Conservation (phyloP, 2,113 vertebrate species). For the Melanerpes formicivorus region DNA sequence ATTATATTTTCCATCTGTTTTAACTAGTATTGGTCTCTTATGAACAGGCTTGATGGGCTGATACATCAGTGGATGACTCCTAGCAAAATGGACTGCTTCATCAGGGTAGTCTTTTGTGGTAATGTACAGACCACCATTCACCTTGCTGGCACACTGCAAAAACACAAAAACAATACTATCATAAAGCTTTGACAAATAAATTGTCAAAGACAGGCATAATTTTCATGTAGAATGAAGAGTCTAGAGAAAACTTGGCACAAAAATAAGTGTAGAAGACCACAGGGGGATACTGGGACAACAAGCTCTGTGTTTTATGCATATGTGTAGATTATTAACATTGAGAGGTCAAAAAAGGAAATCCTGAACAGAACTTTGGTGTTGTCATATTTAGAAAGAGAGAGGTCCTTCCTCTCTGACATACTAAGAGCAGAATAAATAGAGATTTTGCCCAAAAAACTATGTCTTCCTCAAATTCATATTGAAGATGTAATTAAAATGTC, state of each 20-base stretch:
- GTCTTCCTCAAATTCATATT: neutral
- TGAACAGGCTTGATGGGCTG: conserved; percentile 88
- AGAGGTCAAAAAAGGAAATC: neutral
- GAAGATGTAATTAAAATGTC: neutral
- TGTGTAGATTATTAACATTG: neutral
- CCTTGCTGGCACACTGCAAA: conserved; percentile 93
- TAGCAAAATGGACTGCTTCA: conserved; percentile 91
- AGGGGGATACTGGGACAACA: neutral
- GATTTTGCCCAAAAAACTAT: neutral
- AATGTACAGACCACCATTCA: conserved; percentile 88
- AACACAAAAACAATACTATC: neutral
- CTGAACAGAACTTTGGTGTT: neutral
- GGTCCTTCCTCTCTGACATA: neutral
- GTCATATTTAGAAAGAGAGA: neutral
- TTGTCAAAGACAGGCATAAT: neutral
- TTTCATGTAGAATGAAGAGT: neutral
- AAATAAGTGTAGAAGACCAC: neutral
- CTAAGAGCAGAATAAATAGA: neutral
- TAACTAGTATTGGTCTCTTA: conserved; percentile 87
- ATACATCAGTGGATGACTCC: conserved; percentile 92
- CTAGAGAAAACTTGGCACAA: neutral
- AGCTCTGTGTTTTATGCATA: neutral
- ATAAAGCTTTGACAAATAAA: neutral
- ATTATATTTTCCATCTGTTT: conserved; percentile 88
- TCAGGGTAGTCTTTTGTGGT: conserved; percentile 95